Conservation (phyloP, 1,140 invertebrate species). For the Bactericera cockerelli region DNA sequence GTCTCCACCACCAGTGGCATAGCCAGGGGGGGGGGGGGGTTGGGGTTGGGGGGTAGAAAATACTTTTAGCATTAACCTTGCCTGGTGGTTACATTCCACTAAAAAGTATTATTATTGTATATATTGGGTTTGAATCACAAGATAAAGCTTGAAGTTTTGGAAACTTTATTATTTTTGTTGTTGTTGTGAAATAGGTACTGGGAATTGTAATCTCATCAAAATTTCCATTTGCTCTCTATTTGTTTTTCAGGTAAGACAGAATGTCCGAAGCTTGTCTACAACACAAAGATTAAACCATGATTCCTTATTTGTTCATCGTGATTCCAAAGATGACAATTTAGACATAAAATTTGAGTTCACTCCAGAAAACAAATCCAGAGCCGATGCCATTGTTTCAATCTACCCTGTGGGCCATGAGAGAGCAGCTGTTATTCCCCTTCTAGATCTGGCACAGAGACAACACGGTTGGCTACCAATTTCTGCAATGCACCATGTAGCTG, state of each 20-base stretch:
- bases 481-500: constrained; percentile 96
- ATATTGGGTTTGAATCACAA: too few species aligned
- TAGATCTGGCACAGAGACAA: constrained; percentile 96
- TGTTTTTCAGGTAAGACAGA: background rate
- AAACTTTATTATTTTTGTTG: too few species aligned
- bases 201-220: too few species aligned
- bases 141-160: too few species aligned
- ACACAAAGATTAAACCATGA: background rate
- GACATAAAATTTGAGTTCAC: constrained; percentile 86
- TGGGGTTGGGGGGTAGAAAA: too few species aligned
- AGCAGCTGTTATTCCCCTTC: constrained; percentile 88
- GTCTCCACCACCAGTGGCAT: too few species aligned
- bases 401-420: constrained; percentile 95
- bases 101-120: too few species aligned
- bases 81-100: too few species aligned
- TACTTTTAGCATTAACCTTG: too few species aligned
- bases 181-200: too few species aligned
- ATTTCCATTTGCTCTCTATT: too few species aligned
- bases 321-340: constrained; percentile 80
- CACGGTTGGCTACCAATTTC: constrained; percentile 95
- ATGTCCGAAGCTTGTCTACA: background rate
- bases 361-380: constrained; percentile 73
- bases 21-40: too few species aligned
- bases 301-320: constrained; percentile 50
- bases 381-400: constrained; percentile 76